Conservation (phyloP, 2,888 invertebrate species). For the Rhingia campestris region DNA sequence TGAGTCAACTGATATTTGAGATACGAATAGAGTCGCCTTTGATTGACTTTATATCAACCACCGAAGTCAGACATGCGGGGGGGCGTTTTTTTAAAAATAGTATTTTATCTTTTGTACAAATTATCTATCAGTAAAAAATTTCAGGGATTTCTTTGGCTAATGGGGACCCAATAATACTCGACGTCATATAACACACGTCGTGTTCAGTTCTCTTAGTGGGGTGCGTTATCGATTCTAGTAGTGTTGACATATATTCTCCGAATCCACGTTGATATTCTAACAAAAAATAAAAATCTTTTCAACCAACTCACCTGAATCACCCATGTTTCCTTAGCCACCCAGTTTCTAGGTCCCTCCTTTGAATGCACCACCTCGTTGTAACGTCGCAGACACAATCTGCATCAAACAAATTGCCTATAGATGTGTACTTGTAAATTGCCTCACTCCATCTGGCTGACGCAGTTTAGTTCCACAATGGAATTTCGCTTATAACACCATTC, state of each 20-base stretch:
- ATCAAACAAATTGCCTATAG: slow-evolving; percentile 29
- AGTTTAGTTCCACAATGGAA: slow-evolving; percentile 29
- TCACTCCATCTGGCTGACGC: slow-evolving; percentile 50
- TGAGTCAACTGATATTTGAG: too few species aligned
- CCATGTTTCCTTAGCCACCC: slow-evolving; percentile 76
- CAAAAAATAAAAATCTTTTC: background rate
- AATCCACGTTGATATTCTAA: slow-evolving; percentile 13
- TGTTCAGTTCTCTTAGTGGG: background rate
- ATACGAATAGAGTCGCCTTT: too few species aligned
- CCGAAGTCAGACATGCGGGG: too few species aligned
- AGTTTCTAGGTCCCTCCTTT: slow-evolving; percentile 9
- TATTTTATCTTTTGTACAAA: too few species aligned
- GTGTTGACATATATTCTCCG: background rate
- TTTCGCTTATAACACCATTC: slow-evolving; percentile 37
- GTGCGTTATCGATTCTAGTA: background rate
- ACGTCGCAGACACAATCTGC: slow-evolving; percentile 50
- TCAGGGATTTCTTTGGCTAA: too few species aligned
- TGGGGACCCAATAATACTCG: background rate
- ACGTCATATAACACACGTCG: background rate
- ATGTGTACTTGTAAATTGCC: slow-evolving; percentile 40
- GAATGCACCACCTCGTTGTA: slow-evolving; percentile 13
- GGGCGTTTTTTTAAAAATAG: too few species aligned
- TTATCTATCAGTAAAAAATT: too few species aligned
- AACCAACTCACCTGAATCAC: slow-evolving; percentile 79
- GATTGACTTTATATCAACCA: too few species aligned